Conservation (phyloP, 1,140 invertebrate species). For the Zaprionus lachaisei region DNA sequence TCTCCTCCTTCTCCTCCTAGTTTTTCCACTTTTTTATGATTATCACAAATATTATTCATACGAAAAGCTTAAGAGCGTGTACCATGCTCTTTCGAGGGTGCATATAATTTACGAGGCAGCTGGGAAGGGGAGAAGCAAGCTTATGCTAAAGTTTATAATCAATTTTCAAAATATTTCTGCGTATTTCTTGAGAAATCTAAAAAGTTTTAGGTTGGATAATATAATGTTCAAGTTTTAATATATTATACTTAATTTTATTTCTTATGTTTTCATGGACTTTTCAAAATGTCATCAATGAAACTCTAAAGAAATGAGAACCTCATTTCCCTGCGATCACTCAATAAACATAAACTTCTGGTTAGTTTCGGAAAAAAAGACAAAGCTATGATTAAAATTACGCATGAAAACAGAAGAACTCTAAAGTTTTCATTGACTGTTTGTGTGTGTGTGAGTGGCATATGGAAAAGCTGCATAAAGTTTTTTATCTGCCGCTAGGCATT, state of each 20-base stretch:
- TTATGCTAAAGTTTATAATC: slow-evolving; percentile 14
- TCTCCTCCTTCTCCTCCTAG: neutral
- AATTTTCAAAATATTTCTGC: neutral
- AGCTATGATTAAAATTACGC: neutral
- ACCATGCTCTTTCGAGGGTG: slow-evolving; percentile 15
- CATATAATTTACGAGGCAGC: slow-evolving; percentile 8
- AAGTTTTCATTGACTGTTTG: slow-evolving; percentile 4
- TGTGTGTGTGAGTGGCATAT: neutral
- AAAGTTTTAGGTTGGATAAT: neutral
- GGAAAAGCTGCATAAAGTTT: slow-evolving; percentile 16
- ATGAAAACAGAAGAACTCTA: slow-evolving; percentile 7
- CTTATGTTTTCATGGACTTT: neutral
- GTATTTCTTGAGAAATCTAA: neutral
- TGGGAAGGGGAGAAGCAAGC: neutral
- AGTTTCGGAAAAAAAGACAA: neutral
- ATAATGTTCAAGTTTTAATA: neutral
- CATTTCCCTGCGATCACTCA: neutral
- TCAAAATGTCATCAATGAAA: neutral
- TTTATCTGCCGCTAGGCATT: slow-evolving; percentile 23
- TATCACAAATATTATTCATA: slow-evolving; percentile 73
- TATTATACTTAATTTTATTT: neutral
- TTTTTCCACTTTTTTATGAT: slow-evolving; percentile 42
- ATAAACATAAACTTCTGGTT: neutral
- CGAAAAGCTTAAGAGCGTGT: slow-evolving; percentile 53
- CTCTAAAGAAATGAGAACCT: neutral